These are phyloP conservation scores for Xylocampa areola DNA, from an alignment of 2,888 invertebrate genomes.

Conservation along the genomic window DNA sequence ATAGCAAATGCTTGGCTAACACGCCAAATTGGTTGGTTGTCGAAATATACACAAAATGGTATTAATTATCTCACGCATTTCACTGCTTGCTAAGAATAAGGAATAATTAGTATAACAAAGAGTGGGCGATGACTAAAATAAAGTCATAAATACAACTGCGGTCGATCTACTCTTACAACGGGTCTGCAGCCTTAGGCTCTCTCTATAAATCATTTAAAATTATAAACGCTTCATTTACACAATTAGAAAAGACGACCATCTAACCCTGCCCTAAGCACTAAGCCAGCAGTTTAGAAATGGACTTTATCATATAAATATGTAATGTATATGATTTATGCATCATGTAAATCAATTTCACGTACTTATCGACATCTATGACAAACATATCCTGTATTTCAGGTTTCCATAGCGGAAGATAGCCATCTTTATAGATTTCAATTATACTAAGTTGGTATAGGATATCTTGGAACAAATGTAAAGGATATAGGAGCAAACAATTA, in stretches of 20 bases:
- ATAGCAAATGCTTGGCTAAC: slow-evolving; percentile 48
- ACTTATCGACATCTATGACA: slow-evolving; percentile 43
- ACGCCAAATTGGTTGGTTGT: slow-evolving; percentile 42
- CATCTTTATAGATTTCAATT: slow-evolving; percentile 36
- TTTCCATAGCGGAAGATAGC: slow-evolving; percentile 24
- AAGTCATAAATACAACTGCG: no score
- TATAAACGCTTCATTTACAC: not conserved
- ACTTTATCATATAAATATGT: not conserved
- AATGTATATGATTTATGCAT: slow-evolving; percentile 32
- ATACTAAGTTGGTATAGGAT: slow-evolving; percentile 16
- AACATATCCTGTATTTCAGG: slow-evolving; percentile 45
- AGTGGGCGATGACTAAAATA: not conserved
- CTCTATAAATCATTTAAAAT: no score
- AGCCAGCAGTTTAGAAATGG: not conserved
- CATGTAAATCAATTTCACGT: slow-evolving; percentile 44
- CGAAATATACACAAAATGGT: slow-evolving; percentile 30
- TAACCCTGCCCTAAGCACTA: not conserved
- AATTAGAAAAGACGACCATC: not conserved
- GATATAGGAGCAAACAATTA: slow-evolving; percentile 9
- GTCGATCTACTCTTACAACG: no score
- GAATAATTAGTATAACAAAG: no score
- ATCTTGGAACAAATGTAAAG: slow-evolving; percentile 32
- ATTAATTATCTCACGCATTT: slow-evolving; percentile 22
- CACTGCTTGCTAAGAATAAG: no score
- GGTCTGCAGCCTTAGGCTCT: no score